Base-by-base conservation (phyloP, 2,888 invertebrate genomes). In the Ametastegia equiseti region DNA sequence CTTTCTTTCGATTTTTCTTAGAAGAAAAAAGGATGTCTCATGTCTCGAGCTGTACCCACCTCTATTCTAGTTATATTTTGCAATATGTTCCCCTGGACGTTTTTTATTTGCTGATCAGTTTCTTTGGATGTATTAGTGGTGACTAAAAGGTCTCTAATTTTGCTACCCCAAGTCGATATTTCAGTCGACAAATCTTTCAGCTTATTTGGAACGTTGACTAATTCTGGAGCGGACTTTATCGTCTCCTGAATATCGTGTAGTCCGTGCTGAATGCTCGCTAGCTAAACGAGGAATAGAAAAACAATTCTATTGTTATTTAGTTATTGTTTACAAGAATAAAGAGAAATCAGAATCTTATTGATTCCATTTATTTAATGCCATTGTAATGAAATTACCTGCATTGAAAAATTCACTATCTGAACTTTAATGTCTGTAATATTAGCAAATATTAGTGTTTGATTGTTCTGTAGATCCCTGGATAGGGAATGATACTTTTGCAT, bases 401-500 rank as follows among this genome's bases (percentile, higher is more conserved):
- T 87, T 47, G 93, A 93, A 82, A 94, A 92, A 86, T 92, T 93
- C 80, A 92, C 92, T 79, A 96, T 92, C 57, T 94, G 93, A 73
- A 92, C 88, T 83, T 94, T 94, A 47, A 96, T 90, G 83, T 93
- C 93, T 1, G 92, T 92, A 27, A 96, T 91, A 85, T 94, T 93
- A 73, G 90, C 90, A 85, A 93, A 94, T 78, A 96, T 92, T 78
- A 92, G 92, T 39, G 94, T 95, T 85, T 95, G 95, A 90, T 96
- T 96, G 83, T 94, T 94, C 83, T 94, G 93, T 63, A 96, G 92
- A 85, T 94, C 94, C 88, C 94, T 94, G 11, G 95, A 94, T 7
- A 95, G 93, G 13, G 95, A 94, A 89, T 96, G 96, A 90, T 95
- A 96, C 88, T 94, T 93, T 91, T 96, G 96, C 77, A 96, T 90